These are phyloP conservation scores for Recurvirostra avosetta DNA, from an alignment of 2,113 vertebrate species.

Conservation along the genomic window DNA sequence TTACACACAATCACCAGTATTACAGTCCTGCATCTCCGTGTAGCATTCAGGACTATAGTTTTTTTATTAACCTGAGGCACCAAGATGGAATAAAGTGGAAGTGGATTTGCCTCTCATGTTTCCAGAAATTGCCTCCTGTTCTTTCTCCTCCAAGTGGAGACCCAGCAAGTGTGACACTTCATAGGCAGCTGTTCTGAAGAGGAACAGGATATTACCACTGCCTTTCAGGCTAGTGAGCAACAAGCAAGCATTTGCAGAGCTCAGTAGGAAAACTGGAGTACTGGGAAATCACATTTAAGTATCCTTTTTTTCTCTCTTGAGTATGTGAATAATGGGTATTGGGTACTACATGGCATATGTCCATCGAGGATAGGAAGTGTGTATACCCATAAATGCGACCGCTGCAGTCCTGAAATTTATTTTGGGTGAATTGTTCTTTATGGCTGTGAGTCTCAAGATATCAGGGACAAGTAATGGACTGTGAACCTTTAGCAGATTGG, in stretches of 20 bases:
- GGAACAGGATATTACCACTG: not conserved
- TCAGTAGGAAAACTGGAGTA: not conserved
- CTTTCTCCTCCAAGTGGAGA: not conserved
- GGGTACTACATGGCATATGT: not conserved
- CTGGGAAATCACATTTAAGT: not conserved
- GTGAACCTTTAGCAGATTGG: not conserved
- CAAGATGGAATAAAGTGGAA: not conserved
- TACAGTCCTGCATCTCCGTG: not conserved
- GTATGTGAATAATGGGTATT: not conserved
- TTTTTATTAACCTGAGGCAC: not conserved
- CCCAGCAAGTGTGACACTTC: not conserved
- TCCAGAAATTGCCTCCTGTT: not conserved
- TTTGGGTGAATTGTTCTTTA: not conserved
- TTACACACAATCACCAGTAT: not conserved
- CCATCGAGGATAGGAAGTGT: not conserved
- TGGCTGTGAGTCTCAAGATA: not conserved
- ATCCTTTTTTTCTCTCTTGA: not conserved
- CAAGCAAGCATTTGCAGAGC: not conserved
- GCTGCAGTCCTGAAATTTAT: not conserved
- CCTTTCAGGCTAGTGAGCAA: not conserved
- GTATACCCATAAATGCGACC: not conserved
- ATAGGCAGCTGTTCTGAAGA: constrained; percentile 24
- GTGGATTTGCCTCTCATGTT: not conserved
- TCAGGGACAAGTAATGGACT: not conserved
- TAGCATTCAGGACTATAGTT: not conserved